A percentile compares a stretch with the other conserved stretches of the same genome.
These are phyloP conservation scores for Cryptoblepharus egeriae DNA, from an alignment of 2,797 vertebrate species.

Conservation along the genomic window DNA sequence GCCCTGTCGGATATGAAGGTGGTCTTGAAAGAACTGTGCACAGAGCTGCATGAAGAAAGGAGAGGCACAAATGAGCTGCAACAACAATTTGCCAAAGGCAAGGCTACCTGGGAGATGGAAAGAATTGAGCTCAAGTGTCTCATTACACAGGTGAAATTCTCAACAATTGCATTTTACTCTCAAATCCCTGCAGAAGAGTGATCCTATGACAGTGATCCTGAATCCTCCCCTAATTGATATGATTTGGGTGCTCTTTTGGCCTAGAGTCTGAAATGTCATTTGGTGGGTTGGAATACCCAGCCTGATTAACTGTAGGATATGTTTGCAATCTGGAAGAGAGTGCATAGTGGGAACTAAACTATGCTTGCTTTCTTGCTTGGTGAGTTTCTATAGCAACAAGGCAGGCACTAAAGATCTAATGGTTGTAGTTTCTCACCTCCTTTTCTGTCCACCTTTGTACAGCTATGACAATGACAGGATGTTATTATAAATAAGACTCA, in stretches of 20 bases:
- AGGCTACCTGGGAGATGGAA: conserved; percentile 96
- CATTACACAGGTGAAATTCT: conserved; percentile 83
- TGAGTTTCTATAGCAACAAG: conserved; percentile 60
- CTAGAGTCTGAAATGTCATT: neutral
- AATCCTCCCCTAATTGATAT: neutral
- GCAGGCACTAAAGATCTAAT: too few species aligned
- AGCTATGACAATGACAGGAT: too few species aligned
- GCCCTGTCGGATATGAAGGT: conserved; percentile 91
- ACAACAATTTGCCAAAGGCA: conserved; percentile 97
- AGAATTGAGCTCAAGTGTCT: conserved; percentile 90
- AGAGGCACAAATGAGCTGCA: conserved; percentile 92
- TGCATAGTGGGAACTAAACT: conserved; percentile 54
- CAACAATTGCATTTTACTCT: neutral
- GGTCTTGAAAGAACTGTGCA: conserved; percentile 91
- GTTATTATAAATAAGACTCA: too few species aligned
- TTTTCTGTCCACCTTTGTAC: neutral
- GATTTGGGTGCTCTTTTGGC: neutral
- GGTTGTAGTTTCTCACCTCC: neutral
- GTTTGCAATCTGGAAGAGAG: conserved; percentile 8
- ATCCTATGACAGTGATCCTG: neutral
- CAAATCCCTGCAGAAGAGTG: neutral
- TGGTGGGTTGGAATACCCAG: neutral
- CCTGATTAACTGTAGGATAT: neutral
- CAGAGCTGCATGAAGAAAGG: conserved; percentile 89
- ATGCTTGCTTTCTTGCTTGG: conserved; percentile 1